Base-by-base conservation (phyloP, 2,888 invertebrate species). In the Scaptomyza flava region DNA sequence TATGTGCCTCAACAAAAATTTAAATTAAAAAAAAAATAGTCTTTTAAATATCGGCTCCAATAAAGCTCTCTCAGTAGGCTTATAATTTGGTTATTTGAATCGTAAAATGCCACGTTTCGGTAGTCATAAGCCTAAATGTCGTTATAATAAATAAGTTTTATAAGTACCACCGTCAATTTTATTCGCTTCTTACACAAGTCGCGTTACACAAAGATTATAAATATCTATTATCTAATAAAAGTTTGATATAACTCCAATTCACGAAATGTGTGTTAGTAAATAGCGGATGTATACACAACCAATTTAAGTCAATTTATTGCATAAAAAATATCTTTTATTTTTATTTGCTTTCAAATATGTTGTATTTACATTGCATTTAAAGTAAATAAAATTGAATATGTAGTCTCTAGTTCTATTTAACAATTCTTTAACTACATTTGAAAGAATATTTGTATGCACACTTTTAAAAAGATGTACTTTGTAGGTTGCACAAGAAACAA, bases 141-240 rank as follows among this genome's bases (percentile, higher is more conserved):
- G 72, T 83, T 70, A 57, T 61, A 69, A 62, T 56, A 45, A 54
- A 72, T 87, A 88, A 80, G 73, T 83, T 83, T 89, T 74, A 81
- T 81, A 87, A 74, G 58, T 89, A 87, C 90, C 87, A 87, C 87
- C 90, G 87, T 88, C 79, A 81, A 88, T 59, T 89, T 86, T 83
- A 89, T 74, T 79, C 79, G 81, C 81, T 89, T 87, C 73, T 67
- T 77, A 79, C 90, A 67, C 66, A 68, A 80, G 78, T 77, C 87
- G 83, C 77, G 83, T 81, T 73, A 72, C 72, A 76, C 43, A 27
- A 27, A 67, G 54, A 58, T 68, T 79, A 59, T 61, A 64, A 48
- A 72, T 59, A 60, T 46, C 57, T 72, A 67, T 70, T 66, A 81
- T 73, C 53, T 68, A 53, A 68, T 48, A 70, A n/a, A 36, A 6